phyloP scores from a whole-genome alignment of 1,140 invertebrate genomes.

The Laodelphax striatellus region DNA sequence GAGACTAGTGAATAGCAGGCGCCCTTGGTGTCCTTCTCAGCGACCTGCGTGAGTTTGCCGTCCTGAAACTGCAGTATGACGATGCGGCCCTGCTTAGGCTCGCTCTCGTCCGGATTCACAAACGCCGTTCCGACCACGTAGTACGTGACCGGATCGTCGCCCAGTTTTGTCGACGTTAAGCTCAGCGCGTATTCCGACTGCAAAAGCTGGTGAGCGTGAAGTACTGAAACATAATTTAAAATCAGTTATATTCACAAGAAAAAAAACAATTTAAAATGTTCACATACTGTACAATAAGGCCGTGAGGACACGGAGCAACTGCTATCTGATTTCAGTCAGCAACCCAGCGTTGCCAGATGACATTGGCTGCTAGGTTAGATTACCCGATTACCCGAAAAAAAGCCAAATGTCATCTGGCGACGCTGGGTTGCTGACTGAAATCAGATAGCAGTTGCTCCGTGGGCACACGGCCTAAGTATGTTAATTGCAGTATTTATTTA shows the following conservation, averaged over 20 bases:
- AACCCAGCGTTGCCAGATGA: too few species aligned
- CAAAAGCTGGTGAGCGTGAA: conserved; percentile 88
- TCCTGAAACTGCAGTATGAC: conserved; percentile 87
- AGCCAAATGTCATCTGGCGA: too few species aligned
- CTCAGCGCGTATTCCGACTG: conserved; percentile 80
- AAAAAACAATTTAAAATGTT: neutral
- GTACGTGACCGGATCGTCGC: conserved; percentile 84
- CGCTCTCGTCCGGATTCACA: conserved; percentile 87
- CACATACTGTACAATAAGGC: too few species aligned
- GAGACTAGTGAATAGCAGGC: conserved; percentile 84
- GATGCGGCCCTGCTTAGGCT: conserved; percentile 81
- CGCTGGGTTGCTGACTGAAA: too few species aligned
- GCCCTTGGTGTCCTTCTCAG: conserved; percentile 94
- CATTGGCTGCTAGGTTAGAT: too few species aligned
- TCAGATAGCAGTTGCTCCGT: too few species aligned
- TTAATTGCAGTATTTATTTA: too few species aligned
- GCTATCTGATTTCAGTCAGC: too few species aligned
- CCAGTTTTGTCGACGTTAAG: conserved; percentile 78
- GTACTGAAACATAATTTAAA: conserved; percentile 40
- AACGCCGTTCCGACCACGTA: conserved; percentile 91
- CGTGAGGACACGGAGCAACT: too few species aligned
- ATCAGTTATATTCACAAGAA: neutral
- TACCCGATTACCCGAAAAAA: too few species aligned
- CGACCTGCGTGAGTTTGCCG: conserved; percentile 77
- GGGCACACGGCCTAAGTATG: too few species aligned